Evolutionary conservation across 2,797 vertebrate species (phyloP), one percentile per base, ranked within the genome.

Genomic region (Danio kyathit): DNA sequence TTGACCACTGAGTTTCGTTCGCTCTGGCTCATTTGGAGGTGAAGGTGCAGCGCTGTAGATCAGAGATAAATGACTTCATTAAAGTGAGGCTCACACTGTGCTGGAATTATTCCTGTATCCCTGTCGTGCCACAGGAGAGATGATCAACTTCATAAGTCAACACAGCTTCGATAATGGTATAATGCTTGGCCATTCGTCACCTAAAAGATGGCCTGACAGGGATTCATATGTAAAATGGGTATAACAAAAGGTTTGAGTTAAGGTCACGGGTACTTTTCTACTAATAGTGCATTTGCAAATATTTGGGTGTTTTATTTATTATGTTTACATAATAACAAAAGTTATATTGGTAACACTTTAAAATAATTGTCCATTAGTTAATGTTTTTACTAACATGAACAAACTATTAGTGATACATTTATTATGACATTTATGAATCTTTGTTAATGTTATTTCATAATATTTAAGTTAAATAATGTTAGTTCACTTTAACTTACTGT

Each of bases 41-140:
- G 78, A 88, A 91, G 88, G 85, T 85, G 64, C 88, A 61, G 76
- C 86, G 90, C 84, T 88, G 89, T 85, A 90, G 90, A 94, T 94
- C 88, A 88, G 89, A 94, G 92, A 94, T 93, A 93, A 93, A 94
- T 94, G 76, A 93, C 91, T 93, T 94, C 90, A 94, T 94, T 94
- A 94, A 91, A 92, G 86, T 84, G 82, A 86, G 88, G 86, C 87
- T 90, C 88, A 86, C 90, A 87, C 86, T 91, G 89, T 87, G 88
- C 89, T 85, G 82, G 83, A 91, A 93, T 91, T 88, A 93, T 89
- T 85, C 84, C 84, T 80, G 75, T 89, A 90, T 88, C 85, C 61
- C 85, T 80, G 66, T 82, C 83, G 79, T 90, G 91, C 88, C 91
- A 91, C 91, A 91, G 73, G 65, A 85, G 79, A 90, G 87, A 93